Base-by-base conservation (phyloP, 92 coral and sea anemone genomes). In the Meandrina meandrites region DNA sequence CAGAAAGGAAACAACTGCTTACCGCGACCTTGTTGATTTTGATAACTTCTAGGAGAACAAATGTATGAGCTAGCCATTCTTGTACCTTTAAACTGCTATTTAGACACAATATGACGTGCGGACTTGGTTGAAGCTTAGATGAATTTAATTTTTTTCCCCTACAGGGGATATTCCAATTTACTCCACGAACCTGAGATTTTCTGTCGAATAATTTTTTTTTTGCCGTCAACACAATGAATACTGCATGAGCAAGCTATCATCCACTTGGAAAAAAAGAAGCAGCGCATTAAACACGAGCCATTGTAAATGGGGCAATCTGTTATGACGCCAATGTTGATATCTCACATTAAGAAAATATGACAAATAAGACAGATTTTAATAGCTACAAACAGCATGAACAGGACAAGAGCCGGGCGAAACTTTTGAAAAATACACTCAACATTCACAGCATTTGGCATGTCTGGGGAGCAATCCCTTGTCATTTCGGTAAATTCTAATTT, bases 21-120 rank as follows among this genome's bases (percentile, higher is more conserved):
- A 76, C 79, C 79, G 31, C 32, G 56, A 42, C 50, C 32, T 47
- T 37, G 79, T 21, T 8, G 51, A 40, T 75, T 75, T 75, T 75
- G 30, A 37, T 14, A 14, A 31, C 79, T 47, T 47, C 40, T 76
- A 19, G 14, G 79, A 10, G 31, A 18, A 47, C 57, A 47, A 76
- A 42, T n/a, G 13, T 32, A 11, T 45, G 31, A 45, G 22, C 53
- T 76, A 22, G 51, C 78, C 78, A 73, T 37, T 35, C 51, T 40
- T 51, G 14, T 36, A 24, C 27, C 36, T 73, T 73, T 35, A 34
- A 66, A 73, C 22, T 24, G 51, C 51, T 73, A 37, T 73, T 73
- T 73, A 35, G 48, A 34, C 28, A 18, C 27, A 34, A 13, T 10
- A 6, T 28, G 71, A 66, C 71, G 71, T 62, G 34, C 5, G 14